phyloP scores from a whole-genome alignment of 2,888 invertebrate species.

The Abrostola tripartita region DNA sequence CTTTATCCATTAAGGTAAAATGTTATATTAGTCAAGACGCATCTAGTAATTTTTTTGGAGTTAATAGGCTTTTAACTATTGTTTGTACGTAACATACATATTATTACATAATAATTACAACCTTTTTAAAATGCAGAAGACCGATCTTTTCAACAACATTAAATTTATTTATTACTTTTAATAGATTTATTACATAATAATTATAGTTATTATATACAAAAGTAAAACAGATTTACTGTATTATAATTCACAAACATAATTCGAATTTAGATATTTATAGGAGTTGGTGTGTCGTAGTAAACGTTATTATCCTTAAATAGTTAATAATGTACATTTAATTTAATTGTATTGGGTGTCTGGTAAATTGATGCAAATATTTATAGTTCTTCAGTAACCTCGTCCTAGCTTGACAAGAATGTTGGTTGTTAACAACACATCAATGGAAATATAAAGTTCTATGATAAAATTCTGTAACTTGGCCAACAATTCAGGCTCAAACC shows the following conservation, averaged over 20 bases:
- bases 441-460: not conserved
- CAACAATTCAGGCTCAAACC: no score
- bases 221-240: constrained; percentile 53
- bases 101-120: constrained; percentile 72
- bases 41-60: constrained; percentile 29
- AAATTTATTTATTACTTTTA: constrained; percentile 60
- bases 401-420: no score
- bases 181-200: constrained; percentile 64
- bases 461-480: no score
- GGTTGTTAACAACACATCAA: not conserved
- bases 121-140: constrained; percentile 70
- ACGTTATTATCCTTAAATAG: not conserved
- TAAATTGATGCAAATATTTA: constrained; percentile 25
- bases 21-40: constrained; percentile 28
- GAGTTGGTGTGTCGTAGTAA: not conserved
- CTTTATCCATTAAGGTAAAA: constrained; percentile 19
- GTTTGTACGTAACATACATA: constrained; percentile 65
- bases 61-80: constrained; percentile 68
- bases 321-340: no score
- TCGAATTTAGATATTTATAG: not conserved
- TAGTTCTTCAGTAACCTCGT: no score
- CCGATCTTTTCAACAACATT: constrained; percentile 73
- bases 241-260: constrained; percentile 9
- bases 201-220: constrained; percentile 63
- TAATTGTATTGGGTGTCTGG: constrained; percentile 22